Base-by-base conservation (phyloP, 1,140 invertebrate species). In the Elymnias hypermnestra region DNA sequence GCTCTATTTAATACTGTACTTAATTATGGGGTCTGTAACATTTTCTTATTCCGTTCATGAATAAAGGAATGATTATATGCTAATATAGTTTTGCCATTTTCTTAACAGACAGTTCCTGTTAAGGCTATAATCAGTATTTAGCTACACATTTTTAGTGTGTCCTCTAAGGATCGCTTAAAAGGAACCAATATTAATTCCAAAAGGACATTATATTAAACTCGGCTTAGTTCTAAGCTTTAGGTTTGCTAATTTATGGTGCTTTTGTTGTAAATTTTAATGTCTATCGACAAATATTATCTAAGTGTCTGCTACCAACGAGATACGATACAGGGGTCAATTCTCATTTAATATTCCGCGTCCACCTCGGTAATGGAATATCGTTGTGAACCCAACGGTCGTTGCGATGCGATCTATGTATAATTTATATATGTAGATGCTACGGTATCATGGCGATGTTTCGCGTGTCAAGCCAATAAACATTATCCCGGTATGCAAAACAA, bases 341-440 rank as follows among this genome's bases (percentile, higher is more conserved):
- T 72, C 68, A 75, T 79, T 72, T 70, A 47, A 73, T 73, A 74
- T 78, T 74, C 69, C 54, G 36, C 65, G 50, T 50, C 62, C 67
- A 55, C 53, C 50, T 59, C 58, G 39, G 63, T 83, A 83, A 83
- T 83, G 79, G 76, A 78, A 83, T 77, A 83, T 72, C 72, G 71
- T 48, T 83, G 76, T 78, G 78, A 70, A 53, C 44, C 48, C 53
- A 62, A 53, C 60, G 63, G 41, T 55, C 57, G 26, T 1, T 29
- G 26, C 47, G 43, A 46, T 51, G 57, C 58, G 60, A 75, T 79
- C 66, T 64, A 75, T 79, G 64, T 73, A 74, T 81, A 75, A 77
- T 81, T 78, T 83, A 83, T 77, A 75, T 74, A 63, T 53, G 72
- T 63, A 77, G 78, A 81, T 78, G 72, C 74, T 63, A 55, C 64